A percentile compares a stretch with the other conserved stretches of the same genome.
Evolutionary conservation across 2,888 invertebrate species (phyloP).

Genomic region (Mimachlamys varia): DNA sequence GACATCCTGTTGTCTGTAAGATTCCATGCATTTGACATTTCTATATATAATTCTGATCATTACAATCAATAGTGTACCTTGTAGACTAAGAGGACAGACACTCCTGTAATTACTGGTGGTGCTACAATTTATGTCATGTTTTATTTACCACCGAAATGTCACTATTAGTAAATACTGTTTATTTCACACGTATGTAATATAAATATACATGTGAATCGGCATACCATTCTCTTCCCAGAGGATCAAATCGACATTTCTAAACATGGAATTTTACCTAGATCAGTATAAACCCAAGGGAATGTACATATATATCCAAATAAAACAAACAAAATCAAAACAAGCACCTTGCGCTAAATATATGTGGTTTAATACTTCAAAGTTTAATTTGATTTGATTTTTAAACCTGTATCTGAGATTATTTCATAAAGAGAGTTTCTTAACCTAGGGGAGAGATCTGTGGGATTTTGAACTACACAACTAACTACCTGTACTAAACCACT

Average conservation of each 20-base stretch:
- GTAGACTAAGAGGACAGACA: no score
- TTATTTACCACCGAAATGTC: no score
- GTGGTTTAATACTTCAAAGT: neutral
- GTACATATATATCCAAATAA: neutral
- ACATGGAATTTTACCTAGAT: neutral
- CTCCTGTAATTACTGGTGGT: no score
- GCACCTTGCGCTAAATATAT: neutral
- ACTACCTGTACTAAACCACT: constrained; percentile 19
- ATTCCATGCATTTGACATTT: no score
- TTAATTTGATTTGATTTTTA: constrained; percentile 28
- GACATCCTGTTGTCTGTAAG: no score
- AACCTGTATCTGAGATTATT: neutral
- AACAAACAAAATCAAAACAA: neutral
- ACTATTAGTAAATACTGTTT: no score
- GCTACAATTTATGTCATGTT: no score
- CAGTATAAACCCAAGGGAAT: no score
- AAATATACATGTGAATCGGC: neutral
- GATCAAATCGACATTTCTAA: neutral
- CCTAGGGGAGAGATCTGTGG: neutral
- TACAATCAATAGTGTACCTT: no score
- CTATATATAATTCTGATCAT: no score
- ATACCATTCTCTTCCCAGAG: neutral
- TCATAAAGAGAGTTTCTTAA: neutral
- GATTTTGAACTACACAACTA: neutral
- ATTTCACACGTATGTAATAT: no score